Evolutionary conservation across 2,888 invertebrate species (phyloP), one percentile per base, ranked within the genome.

Genomic region (Amphimallon solstitiale): DNA sequence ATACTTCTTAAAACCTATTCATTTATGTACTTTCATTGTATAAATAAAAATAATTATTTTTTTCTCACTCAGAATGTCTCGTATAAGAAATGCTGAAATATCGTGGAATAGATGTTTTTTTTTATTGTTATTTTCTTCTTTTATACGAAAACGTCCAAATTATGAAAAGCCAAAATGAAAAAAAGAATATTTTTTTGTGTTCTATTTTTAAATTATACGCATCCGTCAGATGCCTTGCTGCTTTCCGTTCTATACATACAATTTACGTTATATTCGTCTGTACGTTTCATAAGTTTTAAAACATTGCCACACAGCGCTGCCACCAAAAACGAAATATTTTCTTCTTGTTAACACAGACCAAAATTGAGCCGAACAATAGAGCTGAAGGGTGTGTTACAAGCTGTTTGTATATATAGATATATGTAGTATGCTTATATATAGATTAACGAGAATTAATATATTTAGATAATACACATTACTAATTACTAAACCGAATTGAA

Each of bases 121-220:
- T 29, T 29, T 29, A 7, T 29, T 5, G 29, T 29, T 29, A 29
- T 9, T 29, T 29, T 29, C 29, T 29, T 29, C n/a, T n/a, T 29
- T 29, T 9, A 29, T 5, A 5, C 12, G n/a, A 23, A 40, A 38
- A 40, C 6, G 19, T 40, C 21, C 40, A 38, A 56, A 40, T 56
- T 43, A 12, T 56, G 40, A 54, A 54, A 40, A 40, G 54, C 54
- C n/a, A 38, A 29, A 43, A 40, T 40, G 56, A 40, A 10, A 51
- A n/a, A 51, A 15, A 29, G 17, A 14, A 14, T n/a, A 38, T 38
- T 19, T 21, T 38, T 54, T 54, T 54, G 21, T 38, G 21, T 40
- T 38, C 54, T 17, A 7, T 21, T 38, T 54, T 54, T 38, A 17
- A 38, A 21, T 38, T 19, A 37, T 38, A 40, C 7, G 21, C 56